phyloP scores from a whole-genome alignment of 1,140 invertebrate species.

The Trachelipus rathkii region DNA sequence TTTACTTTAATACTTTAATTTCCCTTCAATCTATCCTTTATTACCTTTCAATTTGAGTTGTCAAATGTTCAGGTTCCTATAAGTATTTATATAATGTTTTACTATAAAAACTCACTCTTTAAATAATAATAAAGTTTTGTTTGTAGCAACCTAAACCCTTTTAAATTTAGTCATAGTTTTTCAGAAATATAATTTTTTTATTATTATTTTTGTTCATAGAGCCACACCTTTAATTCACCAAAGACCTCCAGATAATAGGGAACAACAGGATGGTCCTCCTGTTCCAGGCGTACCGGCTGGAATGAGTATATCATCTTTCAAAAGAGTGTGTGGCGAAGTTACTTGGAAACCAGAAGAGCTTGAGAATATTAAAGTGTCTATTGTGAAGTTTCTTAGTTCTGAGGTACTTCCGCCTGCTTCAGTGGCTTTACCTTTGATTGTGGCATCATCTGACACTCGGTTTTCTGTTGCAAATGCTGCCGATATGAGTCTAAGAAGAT shows the following conservation, averaged over 20 bases:
- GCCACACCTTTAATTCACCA: constrained; percentile 26
- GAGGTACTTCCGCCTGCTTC: constrained; percentile 71
- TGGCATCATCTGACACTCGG: constrained; percentile 80
- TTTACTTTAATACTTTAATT: no score
- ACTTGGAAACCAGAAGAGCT: constrained; percentile 73
- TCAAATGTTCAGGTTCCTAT: no score
- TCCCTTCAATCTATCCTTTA: no score
- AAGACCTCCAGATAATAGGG: constrained; percentile 14
- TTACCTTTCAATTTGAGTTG: no score
- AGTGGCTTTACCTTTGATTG: constrained; percentile 69
- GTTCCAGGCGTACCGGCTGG: constrained; percentile 63
- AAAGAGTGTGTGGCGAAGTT: constrained; percentile 70
- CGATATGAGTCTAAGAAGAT: constrained; percentile 68
- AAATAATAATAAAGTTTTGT: no score
- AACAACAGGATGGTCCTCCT: constrained; percentile 27
- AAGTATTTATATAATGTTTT: no score
- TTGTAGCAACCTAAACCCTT: no score
- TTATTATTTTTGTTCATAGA: constrained; percentile 31
- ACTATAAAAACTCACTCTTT: no score
- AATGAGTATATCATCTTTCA: constrained; percentile 70
- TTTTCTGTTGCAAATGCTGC: constrained; percentile 73
- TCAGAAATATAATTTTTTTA: neutral
- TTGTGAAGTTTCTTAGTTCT: constrained; percentile 74
- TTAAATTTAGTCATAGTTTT: no score
- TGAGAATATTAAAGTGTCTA: constrained; percentile 73